phyloP scores from a whole-genome alignment of 2,113 vertebrate species.

The Solenodon paradoxus region DNA sequence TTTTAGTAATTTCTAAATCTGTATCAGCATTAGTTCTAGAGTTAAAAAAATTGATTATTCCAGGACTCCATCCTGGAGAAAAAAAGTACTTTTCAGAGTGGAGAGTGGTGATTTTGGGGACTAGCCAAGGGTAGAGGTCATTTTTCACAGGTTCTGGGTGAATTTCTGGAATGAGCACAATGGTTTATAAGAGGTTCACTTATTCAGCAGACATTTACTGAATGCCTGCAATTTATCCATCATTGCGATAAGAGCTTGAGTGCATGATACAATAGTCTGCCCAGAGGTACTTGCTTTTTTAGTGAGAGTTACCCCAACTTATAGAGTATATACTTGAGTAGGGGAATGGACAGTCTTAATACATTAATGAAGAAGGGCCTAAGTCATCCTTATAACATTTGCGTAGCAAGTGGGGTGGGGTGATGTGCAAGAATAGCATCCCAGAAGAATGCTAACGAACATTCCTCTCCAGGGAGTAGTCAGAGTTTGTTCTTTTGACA shows the following conservation, averaged over 20 bases:
- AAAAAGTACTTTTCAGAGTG: background rate
- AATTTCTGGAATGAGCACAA: background rate
- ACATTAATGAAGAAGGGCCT: background rate
- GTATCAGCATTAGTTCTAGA: background rate
- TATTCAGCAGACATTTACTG: background rate
- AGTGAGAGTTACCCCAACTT: background rate
- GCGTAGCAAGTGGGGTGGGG: background rate
- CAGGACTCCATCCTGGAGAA: background rate
- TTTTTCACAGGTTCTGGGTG: background rate
- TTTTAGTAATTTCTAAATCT: background rate
- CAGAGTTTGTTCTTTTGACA: background rate
- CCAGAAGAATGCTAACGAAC: background rate
- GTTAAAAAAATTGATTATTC: background rate
- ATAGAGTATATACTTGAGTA: background rate
- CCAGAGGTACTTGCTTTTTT: background rate
- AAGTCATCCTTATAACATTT: background rate
- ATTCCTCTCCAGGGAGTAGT: background rate
- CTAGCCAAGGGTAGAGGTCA: background rate
- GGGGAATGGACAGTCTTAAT: background rate
- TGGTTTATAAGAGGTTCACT: background rate
- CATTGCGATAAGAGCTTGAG: too few species aligned
- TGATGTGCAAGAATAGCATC: background rate
- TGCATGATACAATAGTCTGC: background rate
- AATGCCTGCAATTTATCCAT: rapidly evolving
- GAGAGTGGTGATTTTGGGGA: background rate